These are phyloP conservation scores for Callaeas wilsoni DNA, from an alignment of 2,113 vertebrate genomes.

Conservation along the genomic window DNA sequence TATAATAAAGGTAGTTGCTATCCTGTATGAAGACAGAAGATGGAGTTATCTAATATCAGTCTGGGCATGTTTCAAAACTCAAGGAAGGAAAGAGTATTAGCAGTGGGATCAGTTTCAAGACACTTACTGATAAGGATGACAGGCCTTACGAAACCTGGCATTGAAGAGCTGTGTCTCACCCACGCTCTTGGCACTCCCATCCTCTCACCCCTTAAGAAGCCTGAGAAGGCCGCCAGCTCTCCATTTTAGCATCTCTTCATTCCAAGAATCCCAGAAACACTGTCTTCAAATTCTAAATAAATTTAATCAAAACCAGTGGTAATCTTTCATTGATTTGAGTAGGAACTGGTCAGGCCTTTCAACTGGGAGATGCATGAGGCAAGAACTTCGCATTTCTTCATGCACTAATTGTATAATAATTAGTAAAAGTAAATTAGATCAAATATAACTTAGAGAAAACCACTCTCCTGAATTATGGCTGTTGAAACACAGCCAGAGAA, in stretches of 20 bases:
- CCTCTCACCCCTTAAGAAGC: background rate
- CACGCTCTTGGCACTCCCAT: background rate
- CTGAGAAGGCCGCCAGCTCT: background rate
- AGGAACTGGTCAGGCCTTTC: background rate
- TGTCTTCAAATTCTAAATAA: background rate
- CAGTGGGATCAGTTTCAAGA: background rate
- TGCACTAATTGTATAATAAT: background rate
- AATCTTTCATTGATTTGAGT: background rate
- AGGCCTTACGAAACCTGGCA: background rate
- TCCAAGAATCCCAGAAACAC: background rate
- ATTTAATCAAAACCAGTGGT: background rate
- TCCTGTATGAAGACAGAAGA: background rate
- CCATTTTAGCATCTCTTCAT: background rate
- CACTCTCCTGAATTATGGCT: background rate
- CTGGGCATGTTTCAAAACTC: background rate
- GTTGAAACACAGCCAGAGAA: conserved; percentile 30
- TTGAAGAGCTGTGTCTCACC: background rate
- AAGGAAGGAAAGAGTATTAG: background rate
- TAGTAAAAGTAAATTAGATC: conserved; percentile 44
- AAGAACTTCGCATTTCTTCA: background rate
- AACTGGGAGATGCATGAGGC: background rate
- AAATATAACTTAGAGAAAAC: conserved; percentile 10
- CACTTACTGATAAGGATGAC: background rate
- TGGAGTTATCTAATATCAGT: background rate
- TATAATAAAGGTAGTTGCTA: background rate